Evolutionary conservation across 1,140 invertebrate species (phyloP), one percentile per base, ranked within the genome.

Genomic region (Catajapyx aquilonaris): DNA sequence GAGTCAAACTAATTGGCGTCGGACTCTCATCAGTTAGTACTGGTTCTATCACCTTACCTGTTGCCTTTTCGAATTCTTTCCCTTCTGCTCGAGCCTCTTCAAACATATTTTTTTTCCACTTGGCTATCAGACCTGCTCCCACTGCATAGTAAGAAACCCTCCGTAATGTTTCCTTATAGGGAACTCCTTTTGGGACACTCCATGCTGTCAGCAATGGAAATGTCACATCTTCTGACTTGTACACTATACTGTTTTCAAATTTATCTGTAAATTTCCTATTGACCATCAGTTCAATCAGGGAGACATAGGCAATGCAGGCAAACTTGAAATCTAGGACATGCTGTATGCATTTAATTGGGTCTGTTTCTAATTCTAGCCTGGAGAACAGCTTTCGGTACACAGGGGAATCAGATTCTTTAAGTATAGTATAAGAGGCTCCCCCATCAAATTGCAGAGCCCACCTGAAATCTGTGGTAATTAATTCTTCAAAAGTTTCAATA

Each of bases 391-490:
- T 36, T 17, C 13, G 11, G 21, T 43, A 43, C 5, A 35, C 40
- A 16, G 42, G 42, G 30, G 40, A 41, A n/a, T 18, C 28, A 2
- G 42, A 43, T 9, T 23, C 30, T 25, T 39, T 32, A 10, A 43
- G 25, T 4, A 40, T 10, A 34, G 2, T 17, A 32, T 41, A 43
- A 10, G 42, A 38, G 2, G 39, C 34, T 5, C 42, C 42, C 34
- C 22, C 20, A 4, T 34, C 16, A 17, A 34, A 39, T n/a, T 39
- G 38, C 13, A 39, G 25, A 5, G 4, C 44, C 4, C 23, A 32
- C 19, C 28, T 30, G 23, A 34, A 46, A 11, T 41, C 17, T 5
- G 41, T 39, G 4, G 25, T n/a, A 5, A 37, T 23, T 3, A 40
- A 22, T 15, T 35, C 33, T 25, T 22, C 18, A 30, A 40, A 36